Conservation (phyloP, 2,888 invertebrate genomes). For the Heliothis peltigera region DNA sequence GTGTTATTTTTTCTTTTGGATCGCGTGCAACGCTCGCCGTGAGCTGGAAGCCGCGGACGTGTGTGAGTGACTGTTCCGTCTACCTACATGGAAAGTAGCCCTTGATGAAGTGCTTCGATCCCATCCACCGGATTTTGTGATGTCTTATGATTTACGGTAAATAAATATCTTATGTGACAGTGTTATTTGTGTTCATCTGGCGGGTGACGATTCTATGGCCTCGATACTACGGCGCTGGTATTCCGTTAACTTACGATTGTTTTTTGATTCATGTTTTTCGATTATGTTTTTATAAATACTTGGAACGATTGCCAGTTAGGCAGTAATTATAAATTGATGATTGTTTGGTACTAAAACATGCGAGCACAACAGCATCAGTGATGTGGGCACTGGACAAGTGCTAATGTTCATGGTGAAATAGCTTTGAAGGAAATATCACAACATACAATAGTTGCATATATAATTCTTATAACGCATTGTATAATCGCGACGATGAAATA, state of each 20-base stretch:
- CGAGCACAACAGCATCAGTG: slow-evolving; percentile 58
- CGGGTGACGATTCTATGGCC: slow-evolving; percentile 84
- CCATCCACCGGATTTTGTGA: slow-evolving; percentile 79
- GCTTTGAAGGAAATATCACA: slow-evolving; percentile 24
- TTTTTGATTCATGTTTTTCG: slow-evolving; percentile 64
- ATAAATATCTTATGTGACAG: slow-evolving; percentile 69
- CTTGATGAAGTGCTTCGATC: slow-evolving; percentile 78
- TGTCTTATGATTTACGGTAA: slow-evolving; percentile 84
- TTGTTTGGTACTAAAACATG: slow-evolving; percentile 45
- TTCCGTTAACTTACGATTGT: slow-evolving; percentile 77
- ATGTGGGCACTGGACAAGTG: slow-evolving; percentile 14
- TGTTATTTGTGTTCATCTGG: slow-evolving; percentile 73
- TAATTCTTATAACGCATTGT: slow-evolving; percentile 4
- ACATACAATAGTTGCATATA: not conserved
- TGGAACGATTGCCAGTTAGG: slow-evolving; percentile 24
- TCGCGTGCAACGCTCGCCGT: slow-evolving; percentile 86
- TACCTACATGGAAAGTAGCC: slow-evolving; percentile 85
- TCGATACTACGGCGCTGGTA: slow-evolving; percentile 76
- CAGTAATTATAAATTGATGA: slow-evolving; percentile 19
- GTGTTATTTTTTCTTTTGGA: slow-evolving; percentile 88
- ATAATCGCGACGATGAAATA: slow-evolving; percentile 13
- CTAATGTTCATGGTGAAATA: slow-evolving; percentile 26
- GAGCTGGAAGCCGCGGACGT: slow-evolving; percentile 82
- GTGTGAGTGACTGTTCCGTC: slow-evolving; percentile 88
- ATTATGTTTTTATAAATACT: slow-evolving; percentile 37